A percentile compares a stretch with the other conserved stretches of the same genome.
Conservation (phyloP, 2,797 vertebrate species). For the Thunnus albacares region DNA sequence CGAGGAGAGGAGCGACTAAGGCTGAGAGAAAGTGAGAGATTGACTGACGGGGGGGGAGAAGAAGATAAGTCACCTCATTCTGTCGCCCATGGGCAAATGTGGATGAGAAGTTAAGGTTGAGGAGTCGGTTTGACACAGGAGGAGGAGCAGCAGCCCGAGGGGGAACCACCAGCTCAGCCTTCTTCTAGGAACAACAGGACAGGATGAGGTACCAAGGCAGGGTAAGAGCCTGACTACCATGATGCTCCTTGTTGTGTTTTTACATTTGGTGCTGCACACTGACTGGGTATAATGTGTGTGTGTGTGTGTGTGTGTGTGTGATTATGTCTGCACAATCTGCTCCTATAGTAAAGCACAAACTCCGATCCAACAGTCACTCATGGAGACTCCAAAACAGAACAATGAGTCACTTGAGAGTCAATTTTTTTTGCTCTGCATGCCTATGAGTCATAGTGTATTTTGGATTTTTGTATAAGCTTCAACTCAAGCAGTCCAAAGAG, state of each 20-base stretch:
- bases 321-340: conserved; percentile 18
- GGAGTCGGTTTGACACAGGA: conserved; percentile 59
- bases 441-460: conserved; percentile 65
- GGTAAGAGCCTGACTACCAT: conserved; percentile 75
- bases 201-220: conserved; percentile 85
- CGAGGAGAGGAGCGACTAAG: conserved; percentile 32
- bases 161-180: conserved; percentile 54
- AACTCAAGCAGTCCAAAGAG: conserved; percentile 33
- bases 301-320: background rate
- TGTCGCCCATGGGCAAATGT: conserved; percentile 55
- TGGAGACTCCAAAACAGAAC: conserved; percentile 39
- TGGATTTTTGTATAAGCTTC: conserved; percentile 57
- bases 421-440: conserved; percentile 36
- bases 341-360: conserved; percentile 33
- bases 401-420: conserved; percentile 56
- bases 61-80: conserved; percentile 36
- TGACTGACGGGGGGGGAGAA: conserved; percentile 22
- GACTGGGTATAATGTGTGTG: conserved; percentile 9
- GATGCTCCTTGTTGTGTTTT: conserved; percentile 54
- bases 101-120: conserved; percentile 67
- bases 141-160: conserved; percentile 64
- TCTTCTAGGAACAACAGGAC: conserved; percentile 62
- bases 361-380: conserved; percentile 8
- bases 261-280: conserved; percentile 16
- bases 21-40: conserved; percentile 49